Evolutionary conservation across 2,888 invertebrate species (phyloP).

Genomic region (Rhabditoides inermis): DNA sequence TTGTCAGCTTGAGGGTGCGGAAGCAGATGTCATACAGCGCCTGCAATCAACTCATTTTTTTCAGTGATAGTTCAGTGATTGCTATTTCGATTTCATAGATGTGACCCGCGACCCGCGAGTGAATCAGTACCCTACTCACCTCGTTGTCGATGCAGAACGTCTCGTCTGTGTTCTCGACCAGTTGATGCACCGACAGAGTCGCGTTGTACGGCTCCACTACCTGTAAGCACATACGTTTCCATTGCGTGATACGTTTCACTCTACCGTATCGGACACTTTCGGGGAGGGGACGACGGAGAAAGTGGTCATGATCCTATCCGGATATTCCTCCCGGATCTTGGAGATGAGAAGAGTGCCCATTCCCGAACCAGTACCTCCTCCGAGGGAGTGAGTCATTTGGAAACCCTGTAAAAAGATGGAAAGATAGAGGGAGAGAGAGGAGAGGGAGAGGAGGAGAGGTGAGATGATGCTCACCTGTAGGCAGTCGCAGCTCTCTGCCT

Average conservation of each 20-base stretch:
- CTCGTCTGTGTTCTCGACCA: conserved; percentile 33
- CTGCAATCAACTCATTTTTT: background rate
- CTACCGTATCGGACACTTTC: too few species aligned
- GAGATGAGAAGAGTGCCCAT: conserved; percentile 82
- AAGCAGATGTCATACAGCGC: conserved; percentile 57
- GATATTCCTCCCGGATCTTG: conserved; percentile 91
- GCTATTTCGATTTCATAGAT: background rate
- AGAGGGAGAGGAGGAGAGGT: too few species aligned
- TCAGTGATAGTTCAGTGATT: too few species aligned
- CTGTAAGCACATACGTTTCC: too few species aligned
- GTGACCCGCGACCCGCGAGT: too few species aligned
- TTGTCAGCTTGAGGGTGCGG: too few species aligned
- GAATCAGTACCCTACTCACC: conserved; percentile 11
- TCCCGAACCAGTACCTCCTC: conserved; percentile 79
- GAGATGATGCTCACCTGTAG: conserved; percentile 16
- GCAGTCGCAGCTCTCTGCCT: conserved; percentile 39
- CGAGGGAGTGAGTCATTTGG: conserved; percentile 73
- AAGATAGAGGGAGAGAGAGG: background rate
- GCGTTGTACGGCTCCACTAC: conserved; percentile 64
- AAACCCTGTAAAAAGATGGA: conserved; percentile 66
- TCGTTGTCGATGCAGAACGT: conserved; percentile 57
- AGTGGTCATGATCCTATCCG: conserved; percentile 93
- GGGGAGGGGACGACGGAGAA: conserved; percentile 83
- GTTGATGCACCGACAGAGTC: conserved; percentile 57
- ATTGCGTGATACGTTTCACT: background rate